phyloP scores from a whole-genome alignment of 2,888 invertebrate genomes.

The Ganaspis brasiliensis region DNA sequence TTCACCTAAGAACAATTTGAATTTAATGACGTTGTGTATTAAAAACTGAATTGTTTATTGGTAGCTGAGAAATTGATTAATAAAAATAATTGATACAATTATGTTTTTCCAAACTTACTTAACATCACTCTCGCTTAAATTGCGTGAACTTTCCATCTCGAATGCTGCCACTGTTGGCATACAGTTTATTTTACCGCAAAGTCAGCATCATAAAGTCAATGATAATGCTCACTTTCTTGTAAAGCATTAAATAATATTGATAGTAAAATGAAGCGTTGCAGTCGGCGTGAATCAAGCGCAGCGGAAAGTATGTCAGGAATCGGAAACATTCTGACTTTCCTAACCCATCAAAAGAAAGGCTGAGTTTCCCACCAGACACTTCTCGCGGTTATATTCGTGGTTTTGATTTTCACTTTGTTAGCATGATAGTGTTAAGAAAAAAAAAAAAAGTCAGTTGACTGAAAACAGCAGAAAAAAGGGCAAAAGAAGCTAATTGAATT shows the following conservation, averaged over 20 bases:
- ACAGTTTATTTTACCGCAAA: conserved; percentile 11
- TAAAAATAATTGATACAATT: not conserved
- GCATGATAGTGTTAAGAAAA: conserved; percentile 24
- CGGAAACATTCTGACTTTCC: conserved; percentile 64
- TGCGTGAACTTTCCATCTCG: conserved; percentile 31
- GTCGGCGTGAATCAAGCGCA: conserved; percentile 44
- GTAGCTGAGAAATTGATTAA: not conserved
- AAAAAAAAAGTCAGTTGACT: conserved; percentile 18
- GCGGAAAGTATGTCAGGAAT: conserved; percentile 65
- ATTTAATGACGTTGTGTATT: not conserved
- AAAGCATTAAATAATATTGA: conserved; percentile 38
- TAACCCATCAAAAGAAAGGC: conserved; percentile 53
- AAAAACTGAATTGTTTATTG: not conserved
- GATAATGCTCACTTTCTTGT: conserved; percentile 29
- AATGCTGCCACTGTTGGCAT: not conserved
- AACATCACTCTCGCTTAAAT: conserved; percentile 37
- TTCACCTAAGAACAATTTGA: not conserved
- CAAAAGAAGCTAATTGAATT: not conserved
- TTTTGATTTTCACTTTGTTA: conserved; percentile 39
- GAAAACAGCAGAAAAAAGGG: not conserved
- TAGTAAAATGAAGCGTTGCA: conserved; percentile 42
- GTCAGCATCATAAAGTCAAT: not conserved
- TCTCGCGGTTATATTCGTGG: conserved; percentile 49
- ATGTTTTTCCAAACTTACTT: not conserved
- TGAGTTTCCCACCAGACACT: conserved; percentile 53